Percentiles rank a stretch among this genome's conserved stretches.
Evolutionary conservation across 2,888 invertebrate species (phyloP).

Genomic region (Hemaris fuciformis): DNA sequence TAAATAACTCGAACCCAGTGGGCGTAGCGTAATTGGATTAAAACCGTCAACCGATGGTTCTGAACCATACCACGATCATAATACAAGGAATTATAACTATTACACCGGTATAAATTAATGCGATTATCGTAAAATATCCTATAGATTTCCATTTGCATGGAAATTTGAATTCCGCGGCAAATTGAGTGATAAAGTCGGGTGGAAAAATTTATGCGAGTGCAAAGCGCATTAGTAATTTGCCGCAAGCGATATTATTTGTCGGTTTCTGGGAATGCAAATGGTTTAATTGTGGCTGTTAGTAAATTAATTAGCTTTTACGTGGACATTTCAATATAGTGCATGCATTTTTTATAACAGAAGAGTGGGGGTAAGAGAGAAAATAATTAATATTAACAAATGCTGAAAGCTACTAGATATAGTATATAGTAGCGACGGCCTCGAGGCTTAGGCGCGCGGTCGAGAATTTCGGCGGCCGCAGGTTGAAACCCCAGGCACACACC

Average conservation of each 20-base stretch:
- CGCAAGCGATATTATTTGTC: not conserved
- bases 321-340: not conserved
- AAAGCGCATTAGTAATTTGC: not conserved
- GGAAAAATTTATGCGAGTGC: not conserved
- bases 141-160: not conserved
- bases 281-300: not conserved
- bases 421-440: too few species aligned
- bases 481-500: too few species aligned
- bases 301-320: not conserved
- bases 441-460: too few species aligned
- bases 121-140: not conserved
- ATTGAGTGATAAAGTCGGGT: constrained; percentile 2
- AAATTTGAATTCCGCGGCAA: not conserved
- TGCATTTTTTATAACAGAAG: not conserved
- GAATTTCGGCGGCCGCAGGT: too few species aligned
- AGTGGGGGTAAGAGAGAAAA: too few species aligned
- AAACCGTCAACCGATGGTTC: constrained; percentile 6
- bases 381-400: too few species aligned
- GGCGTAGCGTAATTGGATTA: constrained; percentile 11
- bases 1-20: not conserved
- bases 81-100: constrained; percentile 5
- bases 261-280: not conserved
- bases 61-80: not conserved
- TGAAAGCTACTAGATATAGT: too few species aligned
- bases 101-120: not conserved